These are phyloP conservation scores for Pyxicephalus adspersus DNA, from an alignment of 2,113 vertebrate species.

Conservation along the genomic window DNA sequence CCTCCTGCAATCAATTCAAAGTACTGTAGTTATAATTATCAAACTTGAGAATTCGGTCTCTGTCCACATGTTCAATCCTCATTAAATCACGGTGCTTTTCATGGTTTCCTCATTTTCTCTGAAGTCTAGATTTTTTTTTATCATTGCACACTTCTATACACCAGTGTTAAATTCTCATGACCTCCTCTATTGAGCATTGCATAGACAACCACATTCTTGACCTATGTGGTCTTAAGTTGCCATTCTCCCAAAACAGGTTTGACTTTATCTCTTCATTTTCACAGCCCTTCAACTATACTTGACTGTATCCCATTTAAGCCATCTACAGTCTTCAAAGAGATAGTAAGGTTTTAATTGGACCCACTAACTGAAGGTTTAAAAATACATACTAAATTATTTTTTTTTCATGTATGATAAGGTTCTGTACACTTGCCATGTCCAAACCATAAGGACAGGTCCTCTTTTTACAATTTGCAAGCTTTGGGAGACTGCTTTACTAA, in stretches of 20 bases:
- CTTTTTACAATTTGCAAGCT: too few relatives aligned
- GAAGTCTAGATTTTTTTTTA: conserved; percentile 29
- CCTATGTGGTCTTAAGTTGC: conserved; percentile 16
- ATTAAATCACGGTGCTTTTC: conserved; percentile 33
- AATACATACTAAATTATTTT: too few relatives aligned
- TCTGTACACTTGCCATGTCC: too few relatives aligned
- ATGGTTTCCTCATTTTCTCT: conserved; percentile 21
- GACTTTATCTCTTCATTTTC: conserved; percentile 26
- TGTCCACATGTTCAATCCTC: conserved; percentile 18
- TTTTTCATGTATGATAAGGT: too few relatives aligned
- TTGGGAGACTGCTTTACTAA: too few relatives aligned
- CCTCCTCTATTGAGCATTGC: conserved; percentile 7
- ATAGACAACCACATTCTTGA: conserved; percentile 22
- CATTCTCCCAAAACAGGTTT: conserved; percentile 43
- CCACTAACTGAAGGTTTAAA: not conserved
- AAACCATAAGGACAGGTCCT: too few relatives aligned
- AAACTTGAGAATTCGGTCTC: not conserved
- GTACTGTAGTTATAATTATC: conserved; percentile 10
- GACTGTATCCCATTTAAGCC: not conserved
- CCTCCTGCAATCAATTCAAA: conserved; percentile 17
- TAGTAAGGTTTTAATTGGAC: conserved; percentile 18
- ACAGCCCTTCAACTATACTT: not conserved
- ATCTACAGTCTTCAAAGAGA: not conserved
- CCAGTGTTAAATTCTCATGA: conserved; percentile 35
- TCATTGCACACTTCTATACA: conserved; percentile 25